Evolutionary conservation across 1,140 invertebrate species (phyloP), one percentile per base, ranked within the genome.

Genomic region (Pseudomyrmex dendroicus): DNA sequence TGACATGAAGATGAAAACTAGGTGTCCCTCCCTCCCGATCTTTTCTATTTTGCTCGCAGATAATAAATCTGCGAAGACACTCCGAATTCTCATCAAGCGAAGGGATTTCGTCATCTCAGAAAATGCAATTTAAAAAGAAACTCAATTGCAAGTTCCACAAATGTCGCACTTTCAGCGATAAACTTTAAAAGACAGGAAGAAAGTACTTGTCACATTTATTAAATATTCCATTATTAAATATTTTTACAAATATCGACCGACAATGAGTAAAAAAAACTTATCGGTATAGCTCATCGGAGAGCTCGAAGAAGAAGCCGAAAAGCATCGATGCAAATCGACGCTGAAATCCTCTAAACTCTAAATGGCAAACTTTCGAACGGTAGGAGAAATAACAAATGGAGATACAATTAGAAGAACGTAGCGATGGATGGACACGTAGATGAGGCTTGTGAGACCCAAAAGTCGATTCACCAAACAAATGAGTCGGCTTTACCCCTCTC

Each of bases 381-480:
- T 46, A 73, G 56, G 46, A 57, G 62, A 84, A 85, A 83, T 84
- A 88, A 89, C 86, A 84, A 84, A 84, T 35, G 68, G 35, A n/a
- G 50, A 54, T 66, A 48, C 54, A 25, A 80, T 70, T 70, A 25
- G 54, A n/a, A 66, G 73, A 67, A 73, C 67, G 57, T n/a, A 82
- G 35, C 8, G 20, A 35, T 35, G 35, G 66, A 84, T 78, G 68
- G 57, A 89, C 63, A 67, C 35, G 50, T 57, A 66, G 76, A 83
- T 73, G 82, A 83, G 64, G 17, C 15, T 57, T 77, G 74, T 73
- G 68, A 84, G 85, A 83, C 68, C 77, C 59, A 62, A 86, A 86
- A 89, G 89, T 90, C 91, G 87, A 91, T 91, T 90, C 89, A 72
- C 88, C 85, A 85, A 90, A 91, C 90, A 91, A 91, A 91, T 91